These are phyloP conservation scores for Microplitis manilae DNA, from an alignment of 2,888 invertebrate species.

Conservation along the genomic window DNA sequence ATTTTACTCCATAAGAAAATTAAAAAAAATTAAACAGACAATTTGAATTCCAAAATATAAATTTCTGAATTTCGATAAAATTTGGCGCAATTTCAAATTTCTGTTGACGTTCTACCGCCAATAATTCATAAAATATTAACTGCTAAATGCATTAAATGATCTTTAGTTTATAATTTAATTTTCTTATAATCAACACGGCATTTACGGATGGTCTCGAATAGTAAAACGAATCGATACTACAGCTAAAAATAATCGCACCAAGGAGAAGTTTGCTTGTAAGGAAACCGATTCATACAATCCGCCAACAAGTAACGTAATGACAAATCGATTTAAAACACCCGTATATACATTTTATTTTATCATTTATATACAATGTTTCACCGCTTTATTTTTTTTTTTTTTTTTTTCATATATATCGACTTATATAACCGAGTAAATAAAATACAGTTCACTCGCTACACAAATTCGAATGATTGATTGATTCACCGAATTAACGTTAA, in stretches of 20 bases:
- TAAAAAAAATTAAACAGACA: too few relatives aligned
- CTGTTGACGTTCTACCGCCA: too few relatives aligned
- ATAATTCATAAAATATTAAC: too few relatives aligned
- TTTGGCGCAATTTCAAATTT: too few relatives aligned
- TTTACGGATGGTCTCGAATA: not conserved
- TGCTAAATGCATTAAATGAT: too few relatives aligned
- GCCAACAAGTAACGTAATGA: not conserved
- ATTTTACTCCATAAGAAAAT: too few relatives aligned
- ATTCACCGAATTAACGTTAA: too few relatives aligned
- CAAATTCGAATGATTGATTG: not conserved
- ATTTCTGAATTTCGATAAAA: too few relatives aligned
- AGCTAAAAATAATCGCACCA: conserved; percentile 36
- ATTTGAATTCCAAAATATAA: too few relatives aligned
- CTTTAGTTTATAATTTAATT: too few relatives aligned
- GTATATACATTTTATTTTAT: not conserved
- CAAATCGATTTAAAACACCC: not conserved
- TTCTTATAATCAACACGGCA: not conserved
- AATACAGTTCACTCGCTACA: not conserved
- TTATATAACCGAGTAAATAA: not conserved
- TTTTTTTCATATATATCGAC: not conserved
- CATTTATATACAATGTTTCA: not conserved
- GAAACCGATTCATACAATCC: conserved; percentile 4
- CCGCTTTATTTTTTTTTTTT: not conserved
- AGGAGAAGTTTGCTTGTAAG: conserved; percentile 21
- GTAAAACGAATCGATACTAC: conserved; percentile 30